phyloP scores from a whole-genome alignment of 35 echinoderm and acorn worm species.

The Lytechinus pictus region DNA sequence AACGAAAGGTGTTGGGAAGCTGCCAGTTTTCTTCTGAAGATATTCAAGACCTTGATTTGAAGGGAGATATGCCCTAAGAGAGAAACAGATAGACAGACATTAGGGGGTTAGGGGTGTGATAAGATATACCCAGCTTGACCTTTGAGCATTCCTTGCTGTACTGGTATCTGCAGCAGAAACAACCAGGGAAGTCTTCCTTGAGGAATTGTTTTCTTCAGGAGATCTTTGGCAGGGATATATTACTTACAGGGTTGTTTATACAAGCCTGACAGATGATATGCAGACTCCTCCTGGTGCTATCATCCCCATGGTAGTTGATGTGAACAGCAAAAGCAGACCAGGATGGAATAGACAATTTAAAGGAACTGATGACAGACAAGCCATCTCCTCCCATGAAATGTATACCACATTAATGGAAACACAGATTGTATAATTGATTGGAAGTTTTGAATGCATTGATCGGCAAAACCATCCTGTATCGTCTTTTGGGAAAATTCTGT shows the following conservation, averaged over 20 bases:
- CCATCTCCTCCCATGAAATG: background rate
- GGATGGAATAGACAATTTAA: background rate
- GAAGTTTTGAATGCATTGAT: background rate
- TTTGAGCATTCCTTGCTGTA: background rate
- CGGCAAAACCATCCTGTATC: background rate
- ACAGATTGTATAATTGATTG: background rate
- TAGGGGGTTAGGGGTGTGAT: background rate
- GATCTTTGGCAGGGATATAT: conserved; percentile 1
- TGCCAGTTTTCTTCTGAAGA: background rate
- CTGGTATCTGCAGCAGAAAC: background rate
- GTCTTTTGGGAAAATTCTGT: background rate
- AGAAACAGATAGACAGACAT: background rate
- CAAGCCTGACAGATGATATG: conserved; percentile 9
- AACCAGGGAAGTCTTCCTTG: background rate
- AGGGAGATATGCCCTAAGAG: background rate
- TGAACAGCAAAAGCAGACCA: background rate
- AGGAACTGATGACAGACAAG: background rate
- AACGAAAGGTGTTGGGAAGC: background rate
- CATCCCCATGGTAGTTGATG: background rate
- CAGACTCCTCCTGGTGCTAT: background rate
- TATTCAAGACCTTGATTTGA: background rate
- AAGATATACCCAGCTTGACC: background rate
- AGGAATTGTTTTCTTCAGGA: background rate
- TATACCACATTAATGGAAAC: background rate
- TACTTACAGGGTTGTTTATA: conserved; percentile 13